Conservation (phyloP, 2,888 invertebrate species). For the Netelia virgata region DNA sequence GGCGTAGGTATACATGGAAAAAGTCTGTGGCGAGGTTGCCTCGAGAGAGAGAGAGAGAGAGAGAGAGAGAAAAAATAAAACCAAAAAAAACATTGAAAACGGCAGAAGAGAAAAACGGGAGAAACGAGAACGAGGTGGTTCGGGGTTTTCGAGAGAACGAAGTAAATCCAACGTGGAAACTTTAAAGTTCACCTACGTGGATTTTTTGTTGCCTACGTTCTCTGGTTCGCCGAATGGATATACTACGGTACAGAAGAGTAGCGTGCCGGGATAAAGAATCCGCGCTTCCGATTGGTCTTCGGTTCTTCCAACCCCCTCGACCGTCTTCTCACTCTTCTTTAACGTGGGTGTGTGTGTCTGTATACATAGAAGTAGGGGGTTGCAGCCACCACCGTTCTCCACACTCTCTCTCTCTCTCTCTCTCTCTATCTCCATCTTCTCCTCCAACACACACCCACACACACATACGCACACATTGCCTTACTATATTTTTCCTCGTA, state of each 20-base stretch:
- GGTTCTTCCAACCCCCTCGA: constrained; percentile 74
- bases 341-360: constrained; percentile 30
- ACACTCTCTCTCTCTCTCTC: constrained; percentile 35
- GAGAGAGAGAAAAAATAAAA: not conserved
- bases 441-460: constrained; percentile 24
- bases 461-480: constrained; percentile 36
- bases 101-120: too few species aligned
- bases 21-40: not conserved
- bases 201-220: constrained; percentile 75
- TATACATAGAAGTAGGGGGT: constrained; percentile 30
- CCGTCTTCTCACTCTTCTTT: constrained; percentile 48
- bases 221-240: constrained; percentile 75
- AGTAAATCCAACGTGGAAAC: constrained; percentile 34
- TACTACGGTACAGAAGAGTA: constrained; percentile 65
- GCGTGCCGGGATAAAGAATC: constrained; percentile 80
- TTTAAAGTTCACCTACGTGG: constrained; percentile 59
- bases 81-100: not conserved
- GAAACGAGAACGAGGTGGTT: not conserved
- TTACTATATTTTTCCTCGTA: constrained; percentile 67
- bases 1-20: not conserved
- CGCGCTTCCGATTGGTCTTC: constrained; percentile 84
- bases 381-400: constrained; percentile 51
- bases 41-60: not conserved
- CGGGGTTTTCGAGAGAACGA: not conserved
- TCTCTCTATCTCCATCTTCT: constrained; percentile 65